Conservation (phyloP, 2,797 vertebrate species). For the Sylvia borin region DNA sequence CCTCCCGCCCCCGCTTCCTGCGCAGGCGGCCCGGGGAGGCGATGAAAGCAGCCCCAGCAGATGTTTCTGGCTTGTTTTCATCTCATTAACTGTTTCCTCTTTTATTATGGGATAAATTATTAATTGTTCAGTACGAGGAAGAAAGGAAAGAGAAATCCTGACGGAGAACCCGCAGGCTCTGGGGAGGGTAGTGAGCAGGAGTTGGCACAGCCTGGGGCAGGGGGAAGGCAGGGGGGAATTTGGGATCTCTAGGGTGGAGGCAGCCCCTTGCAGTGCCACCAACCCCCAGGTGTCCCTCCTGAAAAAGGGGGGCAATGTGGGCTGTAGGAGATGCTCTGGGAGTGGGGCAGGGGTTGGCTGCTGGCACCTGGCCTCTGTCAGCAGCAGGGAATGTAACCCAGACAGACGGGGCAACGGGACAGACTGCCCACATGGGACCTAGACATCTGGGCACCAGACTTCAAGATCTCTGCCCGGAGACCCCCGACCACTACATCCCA, state of each 20-base stretch:
- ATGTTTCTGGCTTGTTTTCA: conserved; percentile 73
- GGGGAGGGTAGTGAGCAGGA: background rate
- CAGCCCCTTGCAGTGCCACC: background rate
- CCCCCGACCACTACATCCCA: background rate
- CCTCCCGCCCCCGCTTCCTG: conserved; percentile 47
- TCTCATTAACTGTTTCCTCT: conserved; percentile 70
- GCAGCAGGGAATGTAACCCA: background rate
- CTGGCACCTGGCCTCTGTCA: background rate
- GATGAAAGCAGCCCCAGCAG: conserved; percentile 72
- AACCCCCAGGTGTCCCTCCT: background rate
- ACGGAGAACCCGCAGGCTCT: background rate
- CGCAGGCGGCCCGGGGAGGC: conserved; percentile 22
- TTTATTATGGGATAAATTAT: conserved; percentile 75
- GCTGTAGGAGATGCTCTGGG: background rate
- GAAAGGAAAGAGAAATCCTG: conserved; percentile 64
- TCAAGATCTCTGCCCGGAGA: background rate
- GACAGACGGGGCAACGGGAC: background rate
- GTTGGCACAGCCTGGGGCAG: background rate
- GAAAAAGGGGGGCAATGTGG: accelerated
- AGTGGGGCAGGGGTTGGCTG: background rate
- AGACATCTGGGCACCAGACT: background rate
- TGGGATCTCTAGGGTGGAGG: background rate
- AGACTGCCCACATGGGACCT: background rate
- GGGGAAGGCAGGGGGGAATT: background rate
- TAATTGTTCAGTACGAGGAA: conserved; percentile 49